These are phyloP conservation scores for Neocloeon triangulifer DNA, from an alignment of 1,140 invertebrate genomes.

Conservation along the genomic window DNA sequence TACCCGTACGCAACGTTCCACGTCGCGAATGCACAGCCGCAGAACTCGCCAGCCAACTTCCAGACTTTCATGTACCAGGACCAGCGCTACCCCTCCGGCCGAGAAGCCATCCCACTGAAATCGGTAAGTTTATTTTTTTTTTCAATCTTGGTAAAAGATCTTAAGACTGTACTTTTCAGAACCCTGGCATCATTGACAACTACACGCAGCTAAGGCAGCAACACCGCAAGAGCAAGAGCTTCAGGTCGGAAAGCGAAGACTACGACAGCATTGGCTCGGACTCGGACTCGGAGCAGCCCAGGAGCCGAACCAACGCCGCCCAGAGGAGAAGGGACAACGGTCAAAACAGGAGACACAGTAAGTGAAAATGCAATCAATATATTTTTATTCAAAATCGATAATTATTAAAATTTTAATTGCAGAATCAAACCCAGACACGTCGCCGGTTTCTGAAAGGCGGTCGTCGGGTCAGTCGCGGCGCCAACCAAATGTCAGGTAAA, in stretches of 20 bases:
- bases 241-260: constrained; percentile 32
- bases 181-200: constrained; percentile 1
- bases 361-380: too few relatives aligned
- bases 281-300: constrained; percentile 26
- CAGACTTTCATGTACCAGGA: constrained; percentile 11
- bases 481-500: too few relatives aligned
- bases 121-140: constrained; percentile 10
- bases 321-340: too few relatives aligned
- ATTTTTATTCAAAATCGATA: too few relatives aligned
- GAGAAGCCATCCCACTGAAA: constrained; percentile 10
- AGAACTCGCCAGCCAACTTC: constrained; percentile 8
- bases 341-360: too few relatives aligned
- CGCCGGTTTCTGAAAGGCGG: too few relatives aligned
- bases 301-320: constrained; percentile 24
- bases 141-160: too few relatives aligned
- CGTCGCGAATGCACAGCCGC: constrained; percentile 8
- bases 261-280: constrained; percentile 33
- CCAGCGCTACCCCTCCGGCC: constrained; percentile 9
- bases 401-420: too few relatives aligned
- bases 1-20: constrained; percentile 19
- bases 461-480: too few relatives aligned
- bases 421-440: too few relatives aligned
- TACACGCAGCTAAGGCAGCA: constrained; percentile 6
- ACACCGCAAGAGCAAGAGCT: constrained; percentile 20
- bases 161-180: not conserved